Evolutionary conservation across 2,113 vertebrate species (phyloP), one percentile per base, ranked within the genome.

Genomic region (Vireo altiloquus): DNA sequence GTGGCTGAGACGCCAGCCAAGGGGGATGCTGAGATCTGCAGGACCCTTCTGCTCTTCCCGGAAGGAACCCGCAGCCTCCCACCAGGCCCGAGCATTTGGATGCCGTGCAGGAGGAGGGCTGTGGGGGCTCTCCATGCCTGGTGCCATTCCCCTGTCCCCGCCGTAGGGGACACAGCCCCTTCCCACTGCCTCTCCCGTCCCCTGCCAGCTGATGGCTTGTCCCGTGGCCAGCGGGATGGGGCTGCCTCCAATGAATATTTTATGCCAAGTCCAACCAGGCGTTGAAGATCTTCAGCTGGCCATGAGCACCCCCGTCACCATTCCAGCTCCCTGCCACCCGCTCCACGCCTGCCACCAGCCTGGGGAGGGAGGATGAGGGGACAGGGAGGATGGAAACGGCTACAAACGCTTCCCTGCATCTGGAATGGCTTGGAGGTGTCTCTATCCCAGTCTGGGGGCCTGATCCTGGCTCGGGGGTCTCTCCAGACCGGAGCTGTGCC

Each of bases 11-110:
- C 17, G 7, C n/a, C 94, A 71, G 94, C 91, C 89, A 91, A 82
- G 92, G 69, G 39, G 87, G 88, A 49, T 83, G 94, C 92, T 96
- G 94, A 59, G 92, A 92, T 56, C 92, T 11, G 35, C 76, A 64
- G 82, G 89, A 59, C 72, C 92, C 89, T 94, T 81, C 94, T 95
- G 96, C 83, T 92, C 42, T 7, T 66, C 64, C 90, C 39, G 52
- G 92, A 92, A 94, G 42, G 91, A 82, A 33, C n/a, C 61, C 8
- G 3, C 47, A 6, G 49, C 30, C 15, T 78, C 92, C 78, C 80
- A 13, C 52, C 60, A 31, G 80, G 80, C 18, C 57, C 0, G 2
- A 93, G 80, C 86, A 75, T 94, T 74, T 94, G 94, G 91, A 82
- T 76, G 86, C 74, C 30, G 10, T 23, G 44, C 7, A 76, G 85